phyloP scores from a whole-genome alignment of 2,113 vertebrate species.

The Leptobrachium ailaonicum region DNA sequence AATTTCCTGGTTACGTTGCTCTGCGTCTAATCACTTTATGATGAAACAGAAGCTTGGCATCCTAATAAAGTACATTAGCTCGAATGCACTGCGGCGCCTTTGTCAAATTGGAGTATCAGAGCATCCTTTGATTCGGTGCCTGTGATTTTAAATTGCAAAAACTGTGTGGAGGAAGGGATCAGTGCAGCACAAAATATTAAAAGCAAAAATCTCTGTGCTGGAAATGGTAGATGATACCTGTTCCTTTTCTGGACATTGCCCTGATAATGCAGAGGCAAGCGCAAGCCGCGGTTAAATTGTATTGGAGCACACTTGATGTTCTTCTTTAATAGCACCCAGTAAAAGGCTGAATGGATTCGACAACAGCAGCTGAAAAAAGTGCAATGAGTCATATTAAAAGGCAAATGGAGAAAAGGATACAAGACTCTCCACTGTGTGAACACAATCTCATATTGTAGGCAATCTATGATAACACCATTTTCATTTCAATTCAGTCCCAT shows the following conservation, averaged over 20 bases:
- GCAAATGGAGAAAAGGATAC: slow-evolving; percentile 87
- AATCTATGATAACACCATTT: slow-evolving; percentile 95
- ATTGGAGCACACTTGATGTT: slow-evolving; percentile 72
- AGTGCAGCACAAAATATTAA: slow-evolving; percentile 44
- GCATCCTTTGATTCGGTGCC: background rate
- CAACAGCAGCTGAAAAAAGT: slow-evolving; percentile 81
- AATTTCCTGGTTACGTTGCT: background rate
- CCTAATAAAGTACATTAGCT: background rate
- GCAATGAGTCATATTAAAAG: slow-evolving; percentile 88
- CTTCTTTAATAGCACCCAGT: slow-evolving; percentile 80
- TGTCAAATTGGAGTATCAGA: slow-evolving; percentile 7
- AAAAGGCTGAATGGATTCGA: slow-evolving; percentile 85
- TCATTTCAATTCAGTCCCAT: slow-evolving; percentile 96
- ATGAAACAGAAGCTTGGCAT: slow-evolving; percentile 4
- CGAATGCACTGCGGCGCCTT: background rate
- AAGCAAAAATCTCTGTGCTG: slow-evolving; percentile 51
- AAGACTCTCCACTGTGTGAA: slow-evolving; percentile 80
- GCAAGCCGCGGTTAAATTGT: slow-evolving; percentile 64
- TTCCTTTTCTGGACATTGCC: slow-evolving; percentile 51
- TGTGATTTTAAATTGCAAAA: slow-evolving; percentile 11
- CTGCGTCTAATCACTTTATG: slow-evolving; percentile 8
- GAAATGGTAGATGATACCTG: slow-evolving; percentile 31
- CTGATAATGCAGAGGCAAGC: slow-evolving; percentile 60
- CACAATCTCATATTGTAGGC: slow-evolving; percentile 93
- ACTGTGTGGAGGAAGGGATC: slow-evolving; percentile 3